Conservation (phyloP, 2,888 invertebrate species). For the Cryptocephalus primarius region DNA sequence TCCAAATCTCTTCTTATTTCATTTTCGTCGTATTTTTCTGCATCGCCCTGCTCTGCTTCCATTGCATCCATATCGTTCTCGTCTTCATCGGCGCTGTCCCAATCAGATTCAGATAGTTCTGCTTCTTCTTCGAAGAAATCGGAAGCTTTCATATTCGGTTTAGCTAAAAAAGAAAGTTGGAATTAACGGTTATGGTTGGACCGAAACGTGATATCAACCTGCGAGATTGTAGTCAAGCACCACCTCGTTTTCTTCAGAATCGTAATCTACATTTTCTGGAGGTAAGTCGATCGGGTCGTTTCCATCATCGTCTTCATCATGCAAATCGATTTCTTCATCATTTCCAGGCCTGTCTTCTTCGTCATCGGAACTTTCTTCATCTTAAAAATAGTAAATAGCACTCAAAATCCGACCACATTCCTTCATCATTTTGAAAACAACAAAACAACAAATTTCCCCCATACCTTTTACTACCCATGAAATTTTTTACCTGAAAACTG, state of each 20-base stretch:
- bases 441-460: too few species aligned
- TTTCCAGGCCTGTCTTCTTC: constrained; percentile 16
- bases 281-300: constrained; percentile 26
- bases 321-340: constrained; percentile 30
- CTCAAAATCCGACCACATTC: too few species aligned
- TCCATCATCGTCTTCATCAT: constrained; percentile 25
- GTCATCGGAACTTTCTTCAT: constrained; percentile 33
- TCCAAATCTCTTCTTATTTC: constrained; percentile 67
- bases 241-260: constrained; percentile 76
- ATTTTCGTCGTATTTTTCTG: constrained; percentile 72
- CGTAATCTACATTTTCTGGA: constrained; percentile 51
- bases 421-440: too few species aligned
- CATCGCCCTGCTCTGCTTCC: constrained; percentile 77
- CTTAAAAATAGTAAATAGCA: constrained; percentile 6
- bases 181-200: too few species aligned
- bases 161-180: constrained; percentile 5
- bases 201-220: too few species aligned
- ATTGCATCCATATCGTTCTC: constrained; percentile 67
- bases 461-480: not conserved
- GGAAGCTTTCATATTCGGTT: constrained; percentile 33
- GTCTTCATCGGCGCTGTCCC: constrained; percentile 82
- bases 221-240: constrained; percentile 14
- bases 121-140: constrained; percentile 87
- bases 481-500: constrained; percentile 38
- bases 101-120: constrained; percentile 83